phyloP scores from a whole-genome alignment of 2,888 invertebrate species.

The Drosophila picticornis region DNA sequence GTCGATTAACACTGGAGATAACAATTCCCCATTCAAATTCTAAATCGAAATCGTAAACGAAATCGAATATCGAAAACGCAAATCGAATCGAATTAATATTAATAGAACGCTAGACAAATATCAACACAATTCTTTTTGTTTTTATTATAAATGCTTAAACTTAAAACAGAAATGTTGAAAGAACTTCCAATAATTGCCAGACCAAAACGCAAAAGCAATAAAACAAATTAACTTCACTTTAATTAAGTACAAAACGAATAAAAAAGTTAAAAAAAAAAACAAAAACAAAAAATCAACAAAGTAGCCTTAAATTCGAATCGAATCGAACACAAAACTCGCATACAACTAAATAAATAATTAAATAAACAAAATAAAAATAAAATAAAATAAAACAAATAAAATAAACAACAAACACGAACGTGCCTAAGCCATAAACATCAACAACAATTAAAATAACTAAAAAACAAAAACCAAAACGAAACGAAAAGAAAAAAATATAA shows the following conservation, averaged over 20 bases:
- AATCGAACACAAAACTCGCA: constrained; percentile 53
- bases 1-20: constrained; percentile 31
- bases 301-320: constrained; percentile 35
- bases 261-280: not conserved
- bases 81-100: constrained; percentile 3
- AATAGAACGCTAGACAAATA: constrained; percentile 18
- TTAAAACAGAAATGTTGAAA: constrained; percentile 1
- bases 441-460: constrained; percentile 6
- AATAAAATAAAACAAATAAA: constrained; percentile 17
- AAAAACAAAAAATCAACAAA: constrained; percentile 13
- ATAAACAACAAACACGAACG: constrained; percentile 61
- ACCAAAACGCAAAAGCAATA: constrained; percentile 37
- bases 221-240: constrained; percentile 12
- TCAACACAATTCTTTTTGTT: constrained; percentile 11
- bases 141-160: constrained; percentile 5
- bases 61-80: constrained; percentile 2
- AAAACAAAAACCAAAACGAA: constrained; percentile 8
- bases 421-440: constrained; percentile 64
- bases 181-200: constrained; percentile 31
- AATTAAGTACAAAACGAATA: constrained; percentile 6
- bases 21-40: constrained; percentile 19
- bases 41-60: constrained; percentile 15
- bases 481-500: not conserved
- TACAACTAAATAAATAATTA: constrained; percentile 1
- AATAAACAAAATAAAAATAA: constrained; percentile 9